Evolutionary conservation across 1,140 invertebrate genomes (phyloP), one percentile per base, ranked within the genome.

Genomic region (Monomorium pharaonis): DNA sequence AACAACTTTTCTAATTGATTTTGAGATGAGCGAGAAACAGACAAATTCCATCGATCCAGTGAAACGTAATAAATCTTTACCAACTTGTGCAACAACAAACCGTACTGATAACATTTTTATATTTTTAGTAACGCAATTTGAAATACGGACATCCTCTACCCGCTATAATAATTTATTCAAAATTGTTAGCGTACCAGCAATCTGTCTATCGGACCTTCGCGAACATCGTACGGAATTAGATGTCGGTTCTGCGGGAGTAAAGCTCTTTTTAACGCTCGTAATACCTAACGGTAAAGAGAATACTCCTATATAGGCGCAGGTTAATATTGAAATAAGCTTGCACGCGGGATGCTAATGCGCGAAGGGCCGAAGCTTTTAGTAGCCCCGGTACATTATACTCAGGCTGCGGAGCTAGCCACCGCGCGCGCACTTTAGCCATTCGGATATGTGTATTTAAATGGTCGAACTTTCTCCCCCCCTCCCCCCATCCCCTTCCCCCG

Each of bases 401-500:
- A 54, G 58, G 47, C 42, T 47, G 84, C 69, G 72, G 83, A 87
- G 80, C 81, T n/a, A 70, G 14, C 58, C 47, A 3, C n/a, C n/a
- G n/a, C n/a, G n/a, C n/a, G 33, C 21, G 56, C 63, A 81, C n/a
- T 88, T 89, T 86, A 76, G 81, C 74, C 63, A 49, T 80, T 70
- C 75, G 51, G 33, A 47, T 86, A 85, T 69, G 81, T 83, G 85
- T 89, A 90, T 91, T 91, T 90, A 90, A 91, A 90, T 91, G 87
- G 62, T 78, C 84, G 84, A 88, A 86, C 75, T 88, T 83, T 58
- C n/a, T n/a, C n/a, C n/a, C n/a, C n/a, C 84, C 88, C 33, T 4
- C 49, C 16, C 16, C 49, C 14, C n/a, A n/a, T n/a, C n/a, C 18
- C 0, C 16, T 16, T 44, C n/a, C 12, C 5, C 67, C 67, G 84